Conservation (phyloP, 2,113 vertebrate species). For the Potamarius usumacintae region DNA sequence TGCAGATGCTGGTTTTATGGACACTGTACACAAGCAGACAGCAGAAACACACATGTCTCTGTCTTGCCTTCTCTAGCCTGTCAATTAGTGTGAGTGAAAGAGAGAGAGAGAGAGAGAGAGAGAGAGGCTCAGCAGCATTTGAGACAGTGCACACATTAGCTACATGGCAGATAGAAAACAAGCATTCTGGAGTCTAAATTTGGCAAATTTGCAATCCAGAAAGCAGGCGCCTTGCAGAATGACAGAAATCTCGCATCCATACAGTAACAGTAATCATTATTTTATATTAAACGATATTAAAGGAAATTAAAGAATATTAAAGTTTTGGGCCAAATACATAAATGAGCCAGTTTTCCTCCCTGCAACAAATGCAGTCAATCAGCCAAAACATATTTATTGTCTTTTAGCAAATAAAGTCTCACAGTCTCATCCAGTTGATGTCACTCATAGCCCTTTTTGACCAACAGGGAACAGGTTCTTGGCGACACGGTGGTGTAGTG, state of each 20-base stretch:
- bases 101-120: not conserved
- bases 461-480: too few relatives aligned
- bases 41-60: not conserved
- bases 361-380: not conserved
- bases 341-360: not conserved
- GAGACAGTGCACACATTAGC: conserved; percentile 22
- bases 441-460: too few relatives aligned
- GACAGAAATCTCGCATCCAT: not conserved
- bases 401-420: not conserved
- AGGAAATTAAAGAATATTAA: not conserved
- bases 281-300: not conserved
- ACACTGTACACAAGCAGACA: conserved; percentile 5
- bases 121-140: not conserved
- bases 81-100: conserved; percentile 45
- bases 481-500: too few relatives aligned
- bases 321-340: not conserved
- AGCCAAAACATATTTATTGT: not conserved
- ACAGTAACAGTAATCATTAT: not conserved
- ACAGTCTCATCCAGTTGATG: not conserved
- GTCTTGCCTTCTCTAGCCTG: conserved; percentile 27
- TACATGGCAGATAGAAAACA: conserved; percentile 34
- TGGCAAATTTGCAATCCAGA: not conserved
- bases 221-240: not conserved
- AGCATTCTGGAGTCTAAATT: conserved; percentile 23
- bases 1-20: not conserved